phyloP scores from a whole-genome alignment of 2,113 vertebrate species.

The Nyctibius bracteatus region DNA sequence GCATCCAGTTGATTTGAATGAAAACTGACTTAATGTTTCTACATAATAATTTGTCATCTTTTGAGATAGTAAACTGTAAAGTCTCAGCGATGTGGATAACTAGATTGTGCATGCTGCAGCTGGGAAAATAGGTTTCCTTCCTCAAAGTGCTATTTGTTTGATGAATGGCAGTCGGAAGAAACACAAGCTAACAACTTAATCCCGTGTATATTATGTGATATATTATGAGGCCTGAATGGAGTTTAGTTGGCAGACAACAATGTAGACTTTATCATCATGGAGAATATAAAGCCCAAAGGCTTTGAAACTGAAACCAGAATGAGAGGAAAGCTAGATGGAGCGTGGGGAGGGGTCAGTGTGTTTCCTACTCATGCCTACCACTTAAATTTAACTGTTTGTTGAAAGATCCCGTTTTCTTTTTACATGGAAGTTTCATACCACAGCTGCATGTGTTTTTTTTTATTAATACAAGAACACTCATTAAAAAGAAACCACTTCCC shows the following conservation, averaged over 20 bases:
- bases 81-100: background rate
- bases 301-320: constrained; percentile 21
- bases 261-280: constrained; percentile 38
- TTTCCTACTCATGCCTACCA: background rate
- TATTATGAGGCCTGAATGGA: constrained; percentile 44
- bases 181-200: constrained; percentile 56
- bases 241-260: constrained; percentile 47
- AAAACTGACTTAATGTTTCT: background rate
- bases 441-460: background rate
- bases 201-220: constrained; percentile 38
- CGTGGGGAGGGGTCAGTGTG: background rate
- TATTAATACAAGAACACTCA: background rate
- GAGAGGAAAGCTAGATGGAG: background rate
- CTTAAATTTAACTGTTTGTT: constrained; percentile 1
- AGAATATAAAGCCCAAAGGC: constrained; percentile 43
- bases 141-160: constrained; percentile 39
- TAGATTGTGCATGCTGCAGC: background rate
- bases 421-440: background rate
- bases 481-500: background rate
- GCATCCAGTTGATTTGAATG: background rate
- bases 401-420: background rate
- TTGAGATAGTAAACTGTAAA: background rate
- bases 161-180: constrained; percentile 42
- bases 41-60: constrained; percentile 10
- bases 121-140: constrained; percentile 30